These are phyloP conservation scores for Emydoidea blandingii DNA, from an alignment of 2,797 vertebrate genomes.

Conservation along the genomic window DNA sequence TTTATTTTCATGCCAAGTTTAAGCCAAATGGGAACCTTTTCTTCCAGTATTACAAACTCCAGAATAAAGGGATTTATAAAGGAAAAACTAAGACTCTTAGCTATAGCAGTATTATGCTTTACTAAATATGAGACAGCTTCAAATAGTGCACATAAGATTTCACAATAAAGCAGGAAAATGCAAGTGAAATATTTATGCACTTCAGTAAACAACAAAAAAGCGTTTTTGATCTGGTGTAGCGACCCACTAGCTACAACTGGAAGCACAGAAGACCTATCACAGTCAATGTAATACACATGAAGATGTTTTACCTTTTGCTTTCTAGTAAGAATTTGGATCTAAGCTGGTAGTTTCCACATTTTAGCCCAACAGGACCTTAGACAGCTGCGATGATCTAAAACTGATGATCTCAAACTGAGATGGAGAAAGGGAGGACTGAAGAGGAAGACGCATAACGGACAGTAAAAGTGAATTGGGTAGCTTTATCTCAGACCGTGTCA, in stretches of 20 bases:
- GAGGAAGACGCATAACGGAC: not conserved
- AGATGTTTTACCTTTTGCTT: not conserved
- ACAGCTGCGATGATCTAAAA: not conserved
- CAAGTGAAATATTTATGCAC: constrained; percentile 20
- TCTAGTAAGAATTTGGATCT: not conserved
- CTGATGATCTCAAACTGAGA: not conserved
- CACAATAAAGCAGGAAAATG: not conserved
- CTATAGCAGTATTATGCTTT: not conserved
- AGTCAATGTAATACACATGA: not conserved
- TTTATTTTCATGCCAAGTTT: not conserved
- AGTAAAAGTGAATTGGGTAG: not conserved
- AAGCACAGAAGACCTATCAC: not conserved
- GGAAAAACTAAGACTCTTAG: not conserved
- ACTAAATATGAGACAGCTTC: not conserved
- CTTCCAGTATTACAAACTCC: not conserved
- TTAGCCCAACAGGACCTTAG: not conserved
- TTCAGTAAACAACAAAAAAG: not conserved
- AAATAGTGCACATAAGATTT: constrained; percentile 22
- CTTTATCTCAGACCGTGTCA: not conserved
- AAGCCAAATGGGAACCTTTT: constrained; percentile 15
- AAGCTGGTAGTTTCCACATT: not conserved
- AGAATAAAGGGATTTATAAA: constrained; percentile 14
- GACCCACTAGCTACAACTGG: not conserved
- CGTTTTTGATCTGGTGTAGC: not conserved
- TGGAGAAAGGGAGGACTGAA: not conserved